Evolutionary conservation across 2,797 vertebrate species (phyloP), one percentile per base, ranked within the genome.

Genomic region (Heliangelus exortis): DNA sequence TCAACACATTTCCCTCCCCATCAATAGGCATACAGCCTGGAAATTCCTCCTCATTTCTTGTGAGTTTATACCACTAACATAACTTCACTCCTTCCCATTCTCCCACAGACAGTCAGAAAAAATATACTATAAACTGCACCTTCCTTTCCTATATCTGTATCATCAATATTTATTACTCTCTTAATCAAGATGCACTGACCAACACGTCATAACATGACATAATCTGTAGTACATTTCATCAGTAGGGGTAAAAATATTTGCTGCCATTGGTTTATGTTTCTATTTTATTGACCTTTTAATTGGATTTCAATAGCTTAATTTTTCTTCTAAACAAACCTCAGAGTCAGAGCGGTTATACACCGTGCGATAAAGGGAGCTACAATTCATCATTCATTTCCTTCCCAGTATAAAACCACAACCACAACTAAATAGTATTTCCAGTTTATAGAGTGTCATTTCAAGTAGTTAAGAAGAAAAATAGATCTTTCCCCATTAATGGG

Each of bases 201-300:
- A 88, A 36, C 57, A 21, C 63, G 86, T 67, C 19, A 39, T 59
- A 92, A 73, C 48, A 63, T 57, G 55, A 88, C 89, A 67, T 59
- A 63, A 16, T 93, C 87, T 81, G 57, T 34, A 74, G 55, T 47
- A 41, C 48, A 34, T 81, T 90, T 85, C 48, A 84, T 48, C 68
- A 47, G 45, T 45, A 91, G 8, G 21, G 43, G 5, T 23, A 63
- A 93, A 96, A 73, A 71, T 74, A 93, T 91, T 88, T 92, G 66
- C 65, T 61, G 59, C 66, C 91, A 90, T 88, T 61, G n/a, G 47
- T 87, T 94, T 93, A 69, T 94, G 81, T 89, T 93, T 85, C 88
- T 92, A 48, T 77, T 91, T 97, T 95, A 95, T 83, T 89, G 75
- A 81, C 73, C 84, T 94, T 95, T 93, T 97, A 93, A 96, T 95